These are phyloP conservation scores for Drosophila pachea DNA, from an alignment of 1,140 invertebrate genomes.

Conservation along the genomic window DNA sequence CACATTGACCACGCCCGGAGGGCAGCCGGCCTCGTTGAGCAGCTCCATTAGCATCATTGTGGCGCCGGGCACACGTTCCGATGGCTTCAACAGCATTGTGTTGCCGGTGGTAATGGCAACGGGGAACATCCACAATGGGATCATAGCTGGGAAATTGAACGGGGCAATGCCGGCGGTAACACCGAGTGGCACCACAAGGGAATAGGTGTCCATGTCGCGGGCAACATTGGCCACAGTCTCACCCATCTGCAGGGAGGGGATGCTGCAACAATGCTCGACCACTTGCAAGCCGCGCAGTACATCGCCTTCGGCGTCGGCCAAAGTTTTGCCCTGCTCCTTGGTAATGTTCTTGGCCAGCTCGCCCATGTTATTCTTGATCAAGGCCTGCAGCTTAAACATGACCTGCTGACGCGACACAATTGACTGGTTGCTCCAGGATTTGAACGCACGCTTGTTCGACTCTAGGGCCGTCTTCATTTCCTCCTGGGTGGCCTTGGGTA, in stretches of 20 bases:
- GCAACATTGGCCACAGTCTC: slow-evolving; percentile 95
- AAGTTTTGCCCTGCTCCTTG: slow-evolving; percentile 97
- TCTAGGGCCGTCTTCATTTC: slow-evolving; percentile 96
- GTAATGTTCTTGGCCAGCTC: slow-evolving; percentile 95
- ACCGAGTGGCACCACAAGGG: slow-evolving; percentile 88
- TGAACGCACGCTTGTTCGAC: slow-evolving; percentile 88
- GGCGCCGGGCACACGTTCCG: slow-evolving; percentile 97
- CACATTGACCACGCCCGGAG: slow-evolving; percentile 89
- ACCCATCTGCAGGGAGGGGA: slow-evolving; percentile 94
- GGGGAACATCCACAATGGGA: slow-evolving; percentile 99
- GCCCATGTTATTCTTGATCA: slow-evolving; percentile 86
- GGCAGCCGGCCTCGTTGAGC: slow-evolving; percentile 81
- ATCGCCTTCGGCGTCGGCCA: slow-evolving; percentile 98
- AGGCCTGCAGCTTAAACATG: slow-evolving; percentile 91
- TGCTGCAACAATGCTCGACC: slow-evolving; percentile 96
- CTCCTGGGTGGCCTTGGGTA: slow-evolving; percentile 92
- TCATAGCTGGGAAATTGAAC: slow-evolving; percentile 99
- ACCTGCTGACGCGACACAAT: slow-evolving; percentile 95
- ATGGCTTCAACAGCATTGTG: slow-evolving; percentile 90
- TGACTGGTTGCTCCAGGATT: slow-evolving; percentile 94
- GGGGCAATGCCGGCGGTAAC: slow-evolving; percentile 88
- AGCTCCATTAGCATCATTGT: slow-evolving; percentile 94
- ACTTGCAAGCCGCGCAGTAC: slow-evolving; percentile 98
- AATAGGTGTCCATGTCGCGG: slow-evolving; percentile 95
- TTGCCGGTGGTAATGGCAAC: slow-evolving; percentile 95